Percentiles rank a stretch among this genome's conserved stretches.
These are phyloP conservation scores for Apamea monoglypha DNA, from an alignment of 2,888 invertebrate genomes.

Conservation along the genomic window DNA sequence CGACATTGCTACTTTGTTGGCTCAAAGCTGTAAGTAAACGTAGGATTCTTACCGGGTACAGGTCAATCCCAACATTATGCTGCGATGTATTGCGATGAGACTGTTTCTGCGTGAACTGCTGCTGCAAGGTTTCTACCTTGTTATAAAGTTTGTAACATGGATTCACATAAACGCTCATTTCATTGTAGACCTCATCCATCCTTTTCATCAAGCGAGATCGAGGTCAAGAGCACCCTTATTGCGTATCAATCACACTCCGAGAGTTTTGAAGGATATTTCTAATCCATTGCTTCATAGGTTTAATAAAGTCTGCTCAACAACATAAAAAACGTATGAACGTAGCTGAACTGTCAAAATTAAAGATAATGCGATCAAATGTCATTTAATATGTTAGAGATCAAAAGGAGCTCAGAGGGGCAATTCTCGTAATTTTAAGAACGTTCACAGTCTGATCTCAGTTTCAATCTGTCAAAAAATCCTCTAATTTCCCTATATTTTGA, in stretches of 20 bases:
- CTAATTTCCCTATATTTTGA: too few relatives aligned
- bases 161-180: not conserved
- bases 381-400: too few relatives aligned
- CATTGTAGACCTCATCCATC: not conserved
- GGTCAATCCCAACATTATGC: not conserved
- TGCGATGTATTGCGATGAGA: not conserved
- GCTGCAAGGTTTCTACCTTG: not conserved
- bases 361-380: not conserved
- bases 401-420: too few relatives aligned
- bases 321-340: not conserved
- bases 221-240: not conserved
- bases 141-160: too few relatives aligned
- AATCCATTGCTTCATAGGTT: not conserved
- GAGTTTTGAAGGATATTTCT: not conserved
- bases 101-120: not conserved
- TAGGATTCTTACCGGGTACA: not conserved
- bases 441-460: too few relatives aligned
- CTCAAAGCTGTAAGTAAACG: constrained; percentile 21
- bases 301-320: not conserved
- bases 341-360: not conserved
- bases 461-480: too few relatives aligned
- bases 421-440: too few relatives aligned
- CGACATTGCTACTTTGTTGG: constrained; percentile 12
- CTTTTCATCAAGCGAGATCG: not conserved
- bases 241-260: not conserved